phyloP scores from a whole-genome alignment of 2,113 vertebrate species.

The Antechinus flavipes region DNA sequence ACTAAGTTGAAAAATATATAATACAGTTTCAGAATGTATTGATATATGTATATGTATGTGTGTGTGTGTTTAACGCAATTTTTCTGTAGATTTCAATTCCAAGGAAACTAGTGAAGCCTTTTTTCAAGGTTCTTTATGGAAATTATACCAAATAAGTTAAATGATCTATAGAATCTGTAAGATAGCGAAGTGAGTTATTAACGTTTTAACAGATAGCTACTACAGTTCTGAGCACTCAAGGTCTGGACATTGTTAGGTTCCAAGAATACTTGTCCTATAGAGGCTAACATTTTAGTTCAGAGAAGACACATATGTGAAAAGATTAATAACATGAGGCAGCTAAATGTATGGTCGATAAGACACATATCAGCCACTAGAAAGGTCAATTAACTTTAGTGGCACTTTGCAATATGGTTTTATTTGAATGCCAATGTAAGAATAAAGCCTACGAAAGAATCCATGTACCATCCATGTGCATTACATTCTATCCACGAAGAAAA shows the following conservation, averaged over 20 bases:
- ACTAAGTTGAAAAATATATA: conserved; percentile 45
- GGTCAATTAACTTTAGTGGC: not conserved
- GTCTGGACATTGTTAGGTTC: not conserved
- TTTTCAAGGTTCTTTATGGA: not conserved
- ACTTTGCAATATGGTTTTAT: not conserved
- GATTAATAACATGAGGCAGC: not conserved
- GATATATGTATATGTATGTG: not conserved
- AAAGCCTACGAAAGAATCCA: not conserved
- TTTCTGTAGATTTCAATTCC: not conserved
- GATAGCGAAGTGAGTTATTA: not conserved
- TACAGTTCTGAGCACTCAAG: not conserved
- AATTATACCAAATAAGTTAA: not conserved
- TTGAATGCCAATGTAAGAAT: not conserved
- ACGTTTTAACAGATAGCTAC: not conserved
- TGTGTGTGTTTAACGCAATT: not conserved
- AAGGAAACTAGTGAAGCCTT: not conserved
- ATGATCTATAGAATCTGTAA: not conserved
- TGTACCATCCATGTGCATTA: not conserved
- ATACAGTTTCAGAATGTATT: conserved; percentile 5
- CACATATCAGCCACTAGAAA: not conserved
- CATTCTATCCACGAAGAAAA: not conserved
- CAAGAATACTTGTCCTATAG: not conserved
- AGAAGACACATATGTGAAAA: not conserved
- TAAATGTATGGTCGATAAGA: not conserved
- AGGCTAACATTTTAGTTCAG: not conserved